These are phyloP conservation scores for Saturnia japonica DNA, from an alignment of 2,888 invertebrate genomes.

Conservation along the genomic window DNA sequence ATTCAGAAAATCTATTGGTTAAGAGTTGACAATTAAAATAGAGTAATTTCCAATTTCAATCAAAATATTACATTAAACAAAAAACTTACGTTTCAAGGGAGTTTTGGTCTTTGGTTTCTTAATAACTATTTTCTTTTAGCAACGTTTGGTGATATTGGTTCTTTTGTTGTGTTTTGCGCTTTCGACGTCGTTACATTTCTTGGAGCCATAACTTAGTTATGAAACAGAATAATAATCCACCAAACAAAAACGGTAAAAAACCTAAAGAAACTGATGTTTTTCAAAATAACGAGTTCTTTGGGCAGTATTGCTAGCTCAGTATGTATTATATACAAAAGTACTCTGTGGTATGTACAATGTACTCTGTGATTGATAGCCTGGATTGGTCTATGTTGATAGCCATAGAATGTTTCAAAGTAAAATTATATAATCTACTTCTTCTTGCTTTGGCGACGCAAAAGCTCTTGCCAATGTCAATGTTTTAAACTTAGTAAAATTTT, in stretches of 20 bases:
- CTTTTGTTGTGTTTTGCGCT: slow-evolving; percentile 49
- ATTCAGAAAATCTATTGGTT: neutral
- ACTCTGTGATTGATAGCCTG: no score
- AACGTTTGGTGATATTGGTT: slow-evolving; percentile 55
- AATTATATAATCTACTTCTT: no score
- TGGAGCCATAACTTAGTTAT: slow-evolving; percentile 54
- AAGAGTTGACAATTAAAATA: no score
- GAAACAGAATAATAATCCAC: neutral
- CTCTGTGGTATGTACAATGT: no score
- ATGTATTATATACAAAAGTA: no score
- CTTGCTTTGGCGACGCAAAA: no score
- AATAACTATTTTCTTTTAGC: slow-evolving; percentile 46
- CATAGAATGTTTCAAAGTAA: no score
- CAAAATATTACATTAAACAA: neutral
- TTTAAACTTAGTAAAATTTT: no score
- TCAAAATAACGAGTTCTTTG: neutral
- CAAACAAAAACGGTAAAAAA: no score
- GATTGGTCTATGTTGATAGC: no score
- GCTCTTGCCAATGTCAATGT: no score
- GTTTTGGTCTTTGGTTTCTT: slow-evolving; percentile 46
- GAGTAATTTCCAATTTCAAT: no score
- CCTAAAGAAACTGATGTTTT: neutral
- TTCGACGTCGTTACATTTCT: slow-evolving; percentile 55
- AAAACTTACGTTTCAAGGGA: slow-evolving; percentile 48
- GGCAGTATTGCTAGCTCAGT: neutral